A percentile compares a stretch with the other conserved stretches of the same genome.
Conservation (phyloP, 2,888 invertebrate species). For the Ommatoiulus sabulosus region DNA sequence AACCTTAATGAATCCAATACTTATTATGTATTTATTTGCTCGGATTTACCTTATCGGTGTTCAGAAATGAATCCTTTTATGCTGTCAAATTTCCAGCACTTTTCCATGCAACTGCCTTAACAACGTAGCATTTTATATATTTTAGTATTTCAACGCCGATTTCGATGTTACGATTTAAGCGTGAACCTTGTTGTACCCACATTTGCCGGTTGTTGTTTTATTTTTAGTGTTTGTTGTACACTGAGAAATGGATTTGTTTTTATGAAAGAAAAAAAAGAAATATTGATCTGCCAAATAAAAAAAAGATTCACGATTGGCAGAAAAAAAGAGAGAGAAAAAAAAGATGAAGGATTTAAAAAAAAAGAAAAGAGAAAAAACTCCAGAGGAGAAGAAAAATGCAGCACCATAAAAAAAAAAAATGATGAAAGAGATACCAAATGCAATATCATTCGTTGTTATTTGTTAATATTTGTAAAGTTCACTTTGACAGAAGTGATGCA, state of each 20-base stretch:
- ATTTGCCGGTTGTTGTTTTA: not conserved
- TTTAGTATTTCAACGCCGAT: slow-evolving; percentile 25
- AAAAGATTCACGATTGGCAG: slow-evolving; percentile 1
- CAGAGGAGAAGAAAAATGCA: slow-evolving; percentile 13
- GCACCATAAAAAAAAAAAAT: slow-evolving; percentile 36
- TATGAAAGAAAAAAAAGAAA: not conserved
- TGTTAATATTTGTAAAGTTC: not conserved
- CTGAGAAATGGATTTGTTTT: slow-evolving; percentile 19
- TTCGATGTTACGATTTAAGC: slow-evolving; percentile 1
- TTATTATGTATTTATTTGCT: not conserved
- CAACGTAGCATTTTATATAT: slow-evolving; percentile 16
- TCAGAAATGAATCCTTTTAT: not conserved
- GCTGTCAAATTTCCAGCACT: not conserved
- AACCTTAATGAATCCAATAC: too few species aligned
- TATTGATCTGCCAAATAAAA: not conserved
- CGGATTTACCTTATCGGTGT: not conserved
- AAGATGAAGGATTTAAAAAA: not conserved
- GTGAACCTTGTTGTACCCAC: slow-evolving; percentile 43
- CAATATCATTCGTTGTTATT: slow-evolving; percentile 8
- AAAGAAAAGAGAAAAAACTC: slow-evolving; percentile 7
- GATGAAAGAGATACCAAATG: slow-evolving; percentile 11
- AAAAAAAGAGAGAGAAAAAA: not conserved
- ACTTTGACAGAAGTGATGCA: not conserved
- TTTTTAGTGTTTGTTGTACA: slow-evolving; percentile 39
- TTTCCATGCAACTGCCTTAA: slow-evolving; percentile 43